Percentiles rank a stretch among this genome's conserved stretches.
Conservation (phyloP, 2,797 vertebrate genomes). For the Mus minutoides region DNA sequence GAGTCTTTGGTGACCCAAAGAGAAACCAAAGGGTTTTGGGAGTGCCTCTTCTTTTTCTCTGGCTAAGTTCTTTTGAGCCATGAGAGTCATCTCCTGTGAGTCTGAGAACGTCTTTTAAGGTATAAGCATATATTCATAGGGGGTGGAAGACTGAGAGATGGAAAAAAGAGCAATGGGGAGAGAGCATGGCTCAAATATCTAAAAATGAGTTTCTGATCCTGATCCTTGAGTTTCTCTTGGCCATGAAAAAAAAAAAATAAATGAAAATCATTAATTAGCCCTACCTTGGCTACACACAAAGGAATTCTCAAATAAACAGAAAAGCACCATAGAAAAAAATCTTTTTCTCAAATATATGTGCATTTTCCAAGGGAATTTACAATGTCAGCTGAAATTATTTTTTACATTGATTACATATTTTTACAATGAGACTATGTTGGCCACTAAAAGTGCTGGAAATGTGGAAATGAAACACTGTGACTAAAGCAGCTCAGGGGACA, state of each 20-base stretch:
- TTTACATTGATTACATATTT: background rate
- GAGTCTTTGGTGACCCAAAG: constrained; percentile 54
- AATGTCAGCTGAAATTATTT: background rate
- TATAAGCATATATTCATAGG: background rate
- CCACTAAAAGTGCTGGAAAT: background rate
- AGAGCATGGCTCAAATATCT: background rate
- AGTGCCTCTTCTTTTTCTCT: constrained; percentile 10
- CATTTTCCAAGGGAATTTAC: constrained; percentile 40
- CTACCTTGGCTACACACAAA: background rate
- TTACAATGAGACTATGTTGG: background rate
- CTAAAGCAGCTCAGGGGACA: background rate
- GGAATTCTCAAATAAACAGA: constrained; percentile 32
- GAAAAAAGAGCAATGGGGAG: background rate
- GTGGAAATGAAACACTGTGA: background rate
- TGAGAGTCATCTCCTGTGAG: constrained; percentile 42
- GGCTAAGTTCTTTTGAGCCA: constrained; percentile 66
- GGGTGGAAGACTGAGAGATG: background rate
- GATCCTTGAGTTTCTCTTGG: background rate
- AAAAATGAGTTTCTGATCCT: constrained; percentile 59
- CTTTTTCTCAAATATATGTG: background rate
- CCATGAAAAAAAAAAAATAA: constrained; percentile 36
- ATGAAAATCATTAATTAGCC: background rate
- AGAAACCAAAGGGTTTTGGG: constrained; percentile 43
- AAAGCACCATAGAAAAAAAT: constrained; percentile 7
- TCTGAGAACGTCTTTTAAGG: constrained; percentile 30